A percentile compares a stretch with the other conserved stretches of the same genome.
Conservation (phyloP, 2,797 vertebrate genomes). For the Manis pentadactyla region DNA sequence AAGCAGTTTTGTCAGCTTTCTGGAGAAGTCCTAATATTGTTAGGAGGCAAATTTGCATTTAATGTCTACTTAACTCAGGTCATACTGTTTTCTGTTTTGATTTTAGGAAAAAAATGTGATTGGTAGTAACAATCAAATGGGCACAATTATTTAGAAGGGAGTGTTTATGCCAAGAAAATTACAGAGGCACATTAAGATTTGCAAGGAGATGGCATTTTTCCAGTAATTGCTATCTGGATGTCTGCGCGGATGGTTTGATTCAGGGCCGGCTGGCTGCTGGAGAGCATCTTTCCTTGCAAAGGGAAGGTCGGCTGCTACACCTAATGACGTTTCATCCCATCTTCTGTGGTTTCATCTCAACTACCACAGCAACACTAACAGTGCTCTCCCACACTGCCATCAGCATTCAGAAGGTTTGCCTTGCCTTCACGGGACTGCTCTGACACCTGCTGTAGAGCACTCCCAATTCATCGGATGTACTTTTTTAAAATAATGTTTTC, state of each 20-base stretch:
- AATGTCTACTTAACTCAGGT: constrained; percentile 36
- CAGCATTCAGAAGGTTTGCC: background rate
- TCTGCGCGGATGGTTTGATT: background rate
- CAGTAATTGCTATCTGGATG: background rate
- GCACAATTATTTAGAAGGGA: constrained; percentile 52
- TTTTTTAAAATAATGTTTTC: constrained; percentile 21
- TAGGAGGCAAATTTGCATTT: constrained; percentile 58
- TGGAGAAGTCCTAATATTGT: constrained; percentile 23
- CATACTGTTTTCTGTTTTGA: constrained; percentile 63
- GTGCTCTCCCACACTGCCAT: background rate
- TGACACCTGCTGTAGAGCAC: background rate
- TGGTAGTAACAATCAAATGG: constrained; percentile 54
- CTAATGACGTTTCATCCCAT: constrained; percentile 56
- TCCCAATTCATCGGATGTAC: constrained; percentile 24
- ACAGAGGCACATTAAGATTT: constrained; percentile 48
- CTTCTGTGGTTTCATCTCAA: constrained; percentile 41
- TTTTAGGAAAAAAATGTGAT: constrained; percentile 63
- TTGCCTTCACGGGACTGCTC: background rate
- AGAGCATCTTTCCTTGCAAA: background rate
- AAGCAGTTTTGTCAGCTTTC: constrained; percentile 20
- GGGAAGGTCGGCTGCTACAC: background rate
- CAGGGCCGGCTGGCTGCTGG: background rate
- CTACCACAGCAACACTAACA: constrained; percentile 60
- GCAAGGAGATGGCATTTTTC: constrained; percentile 15
- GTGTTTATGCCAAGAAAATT: constrained; percentile 56